Evolutionary conservation across 2,113 vertebrate genomes (phyloP), one percentile per base, ranked within the genome.

Genomic region (Paedocypris sp.): DNA sequence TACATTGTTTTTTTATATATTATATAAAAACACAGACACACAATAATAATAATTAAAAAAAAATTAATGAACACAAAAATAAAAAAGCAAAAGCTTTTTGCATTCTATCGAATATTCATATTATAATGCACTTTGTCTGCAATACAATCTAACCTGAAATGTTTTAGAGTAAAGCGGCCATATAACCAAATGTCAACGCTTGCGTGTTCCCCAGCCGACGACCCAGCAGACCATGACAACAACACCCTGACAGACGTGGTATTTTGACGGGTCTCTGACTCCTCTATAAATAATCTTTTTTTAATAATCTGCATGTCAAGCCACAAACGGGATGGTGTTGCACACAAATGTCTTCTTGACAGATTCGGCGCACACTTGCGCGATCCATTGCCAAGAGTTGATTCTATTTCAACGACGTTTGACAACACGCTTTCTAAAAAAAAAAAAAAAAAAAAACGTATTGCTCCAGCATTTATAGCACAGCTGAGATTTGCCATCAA

Each of bases 281-380:
- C 29, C 33, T 50, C 48, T 33, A 51, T 33, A 51, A 51, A 51
- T 51, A 51, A 33, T 51, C 18, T 33, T n/a, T n/a, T n/a, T n/a
- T n/a, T 22, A 12, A 51, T 51, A 33, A 20, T 33, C 28, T 51
- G 48, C 48, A 32, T 33, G 48, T 33, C 48, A 51, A 33, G 18
- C 29, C 29, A 11, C 16, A 51, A 51, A 51, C 18, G 19, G 12
- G 15, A 50, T 19, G 48, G 20, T 22, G 16, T n/a, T 20, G 48
- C 48, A 32, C 48, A 51, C 48, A 51, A 22, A 51, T 33, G 8
- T 20, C 3, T 51, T 33, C 16, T 11, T 33, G 48, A 51, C 29
- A 51, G 29, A 19, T 33, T 19, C 20, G n/a, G 48, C 31, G 28
- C 15, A 19, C 47, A 31, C 4, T 2, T 9, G 23, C 26, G n/a